Conservation (phyloP, 2,888 invertebrate genomes). For the Drosophila birchii region DNA sequence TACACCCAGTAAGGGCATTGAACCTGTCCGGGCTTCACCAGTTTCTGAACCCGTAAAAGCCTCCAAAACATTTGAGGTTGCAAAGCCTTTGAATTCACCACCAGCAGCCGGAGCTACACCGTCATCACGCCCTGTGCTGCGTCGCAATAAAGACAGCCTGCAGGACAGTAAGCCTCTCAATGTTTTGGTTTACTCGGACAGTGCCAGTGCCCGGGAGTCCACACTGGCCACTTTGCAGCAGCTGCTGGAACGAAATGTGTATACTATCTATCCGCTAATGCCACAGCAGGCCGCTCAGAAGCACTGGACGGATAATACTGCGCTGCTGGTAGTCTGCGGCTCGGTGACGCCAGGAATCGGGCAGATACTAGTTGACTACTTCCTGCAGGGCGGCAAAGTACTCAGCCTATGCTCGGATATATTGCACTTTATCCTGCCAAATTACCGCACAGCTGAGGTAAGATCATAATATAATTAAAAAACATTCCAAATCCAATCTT, state of each 20-base stretch:
- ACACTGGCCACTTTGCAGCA: conserved; percentile 89
- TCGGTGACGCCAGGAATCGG: conserved; percentile 89
- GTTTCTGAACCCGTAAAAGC: conserved; percentile 17
- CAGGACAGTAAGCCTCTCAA: conserved; percentile 89
- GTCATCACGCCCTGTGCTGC: conserved; percentile 72
- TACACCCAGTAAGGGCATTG: not conserved
- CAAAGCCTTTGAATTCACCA: conserved; percentile 54
- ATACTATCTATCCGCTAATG: conserved; percentile 88
- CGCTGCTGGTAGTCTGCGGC: conserved; percentile 91
- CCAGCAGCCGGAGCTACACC: conserved; percentile 22
- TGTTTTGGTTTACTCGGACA: conserved; percentile 93
- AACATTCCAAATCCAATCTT: not conserved
- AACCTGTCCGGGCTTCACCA: not conserved
- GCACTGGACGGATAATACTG: conserved; percentile 87
- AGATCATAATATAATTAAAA: conserved; percentile 6
- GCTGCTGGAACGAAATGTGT: conserved; percentile 88
- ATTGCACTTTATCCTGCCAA: conserved; percentile 90
- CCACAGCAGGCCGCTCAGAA: conserved; percentile 82
- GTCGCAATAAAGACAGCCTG: conserved; percentile 81
- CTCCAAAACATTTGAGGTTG: conserved; percentile 62
- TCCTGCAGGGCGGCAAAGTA: conserved; percentile 90
- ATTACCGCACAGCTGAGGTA: conserved; percentile 93
- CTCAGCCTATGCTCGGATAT: conserved; percentile 93
- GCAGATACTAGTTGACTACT: conserved; percentile 89
- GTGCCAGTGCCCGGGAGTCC: conserved; percentile 90